These are phyloP conservation scores for Megaceryle maxima DNA, from an alignment of 2,113 vertebrate species.

Conservation along the genomic window DNA sequence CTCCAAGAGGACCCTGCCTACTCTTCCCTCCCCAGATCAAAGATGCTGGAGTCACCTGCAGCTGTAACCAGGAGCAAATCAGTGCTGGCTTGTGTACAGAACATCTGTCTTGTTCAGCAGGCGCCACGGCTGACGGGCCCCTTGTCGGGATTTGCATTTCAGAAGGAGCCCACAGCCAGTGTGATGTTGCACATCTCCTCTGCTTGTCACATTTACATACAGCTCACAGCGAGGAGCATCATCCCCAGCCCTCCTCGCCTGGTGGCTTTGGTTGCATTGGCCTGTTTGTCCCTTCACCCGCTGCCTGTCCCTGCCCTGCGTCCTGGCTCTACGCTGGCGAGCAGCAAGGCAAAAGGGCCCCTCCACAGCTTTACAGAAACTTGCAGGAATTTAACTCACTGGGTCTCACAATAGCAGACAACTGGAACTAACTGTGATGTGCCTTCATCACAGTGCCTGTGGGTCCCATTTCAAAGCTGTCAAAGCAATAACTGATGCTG, in stretches of 20 bases:
- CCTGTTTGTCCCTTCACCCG: fast-evolving
- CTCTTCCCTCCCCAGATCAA: neutral
- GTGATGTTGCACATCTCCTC: neutral
- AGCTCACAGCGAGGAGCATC: neutral
- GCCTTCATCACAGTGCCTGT: neutral
- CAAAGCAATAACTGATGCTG: neutral
- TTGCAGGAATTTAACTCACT: fast-evolving
- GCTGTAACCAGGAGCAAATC: neutral
- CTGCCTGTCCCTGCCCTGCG: fast-evolving
- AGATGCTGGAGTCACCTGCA: neutral
- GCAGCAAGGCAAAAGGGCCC: neutral
- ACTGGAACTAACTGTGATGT: neutral
- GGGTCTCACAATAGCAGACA: neutral
- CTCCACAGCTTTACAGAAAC: fast-evolving
- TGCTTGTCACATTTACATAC: neutral
- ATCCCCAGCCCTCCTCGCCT: neutral
- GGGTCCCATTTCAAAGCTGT: neutral
- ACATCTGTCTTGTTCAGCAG: neutral
- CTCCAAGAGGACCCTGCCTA: neutral
- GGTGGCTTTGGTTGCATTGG: neutral
- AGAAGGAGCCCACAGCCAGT: neutral
- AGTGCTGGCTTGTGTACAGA: neutral
- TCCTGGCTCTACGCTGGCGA: fast-evolving
- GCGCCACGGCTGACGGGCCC: neutral
- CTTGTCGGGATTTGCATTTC: neutral